Evolutionary conservation across 2,113 vertebrate genomes (phyloP).

Genomic region (Eurypyga helias): DNA sequence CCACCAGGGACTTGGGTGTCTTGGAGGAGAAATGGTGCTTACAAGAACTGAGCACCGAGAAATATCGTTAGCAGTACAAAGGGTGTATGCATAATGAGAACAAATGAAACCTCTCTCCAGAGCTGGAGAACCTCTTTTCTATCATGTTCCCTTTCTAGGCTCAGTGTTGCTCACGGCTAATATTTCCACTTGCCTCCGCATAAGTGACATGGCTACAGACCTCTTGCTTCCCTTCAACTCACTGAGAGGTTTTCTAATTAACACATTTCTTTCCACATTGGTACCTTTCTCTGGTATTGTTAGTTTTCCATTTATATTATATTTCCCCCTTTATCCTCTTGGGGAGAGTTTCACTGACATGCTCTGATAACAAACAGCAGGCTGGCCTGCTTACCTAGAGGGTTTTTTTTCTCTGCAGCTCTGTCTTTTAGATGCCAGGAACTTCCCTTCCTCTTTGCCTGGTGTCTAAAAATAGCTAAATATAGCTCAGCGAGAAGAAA

Average conservation of each 20-base stretch:
- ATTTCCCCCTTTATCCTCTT: not conserved
- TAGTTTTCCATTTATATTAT: not conserved
- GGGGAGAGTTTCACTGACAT: not conserved
- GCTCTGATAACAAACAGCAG: not conserved
- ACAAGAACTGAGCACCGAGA: not conserved
- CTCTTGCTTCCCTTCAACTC: not conserved
- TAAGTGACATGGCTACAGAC: not conserved
- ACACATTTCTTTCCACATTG: not conserved
- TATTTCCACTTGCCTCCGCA: not conserved
- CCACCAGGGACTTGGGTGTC: not conserved
- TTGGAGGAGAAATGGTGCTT: not conserved
- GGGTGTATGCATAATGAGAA: not conserved
- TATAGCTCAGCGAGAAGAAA: not conserved
- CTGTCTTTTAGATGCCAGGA: not conserved
- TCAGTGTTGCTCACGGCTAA: not conserved
- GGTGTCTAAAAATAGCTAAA: not conserved
- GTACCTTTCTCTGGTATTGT: not conserved
- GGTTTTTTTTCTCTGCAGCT: not conserved
- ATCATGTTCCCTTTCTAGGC: not conserved
- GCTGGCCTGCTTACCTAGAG: not conserved
- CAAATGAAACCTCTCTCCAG: not conserved
- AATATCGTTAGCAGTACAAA: not conserved
- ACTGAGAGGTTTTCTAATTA: not conserved
- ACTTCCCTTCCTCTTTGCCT: not conserved
- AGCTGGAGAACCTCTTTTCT: not conserved